Conservation (phyloP, 2,797 vertebrate genomes). For the Pangasius mekongensis region DNA sequence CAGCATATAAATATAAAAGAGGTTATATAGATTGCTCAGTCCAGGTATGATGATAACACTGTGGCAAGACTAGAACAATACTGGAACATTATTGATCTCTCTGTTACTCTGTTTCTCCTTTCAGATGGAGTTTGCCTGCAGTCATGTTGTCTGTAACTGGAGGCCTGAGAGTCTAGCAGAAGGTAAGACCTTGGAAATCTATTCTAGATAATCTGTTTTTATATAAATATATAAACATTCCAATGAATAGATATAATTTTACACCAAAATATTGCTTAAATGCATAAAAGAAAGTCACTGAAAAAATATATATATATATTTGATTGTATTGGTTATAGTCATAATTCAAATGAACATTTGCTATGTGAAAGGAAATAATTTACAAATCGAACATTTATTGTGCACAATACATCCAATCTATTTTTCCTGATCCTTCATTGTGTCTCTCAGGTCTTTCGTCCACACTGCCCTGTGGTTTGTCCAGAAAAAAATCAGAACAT, state of each 20-base stretch:
- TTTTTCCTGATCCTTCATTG: neutral
- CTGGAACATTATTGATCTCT: neutral
- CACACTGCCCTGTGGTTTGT: conserved; percentile 42
- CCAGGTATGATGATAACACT: neutral
- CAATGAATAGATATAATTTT: neutral
- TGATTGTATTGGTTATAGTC: neutral
- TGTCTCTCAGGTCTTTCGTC: conserved; percentile 37
- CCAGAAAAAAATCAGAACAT: conserved; percentile 58
- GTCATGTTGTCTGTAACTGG: conserved; percentile 78
- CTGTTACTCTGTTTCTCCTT: neutral
- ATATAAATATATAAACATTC: too few species aligned
- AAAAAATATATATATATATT: neutral
- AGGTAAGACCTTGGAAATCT: conserved; percentile 54
- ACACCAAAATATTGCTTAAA: neutral
- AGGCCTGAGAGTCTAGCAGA: conserved; percentile 53
- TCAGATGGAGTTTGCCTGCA: conserved; percentile 79
- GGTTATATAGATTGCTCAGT: neutral
- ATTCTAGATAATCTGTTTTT: neutral
- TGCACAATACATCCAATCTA: neutral
- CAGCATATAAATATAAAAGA: neutral
- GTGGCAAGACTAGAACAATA: neutral
- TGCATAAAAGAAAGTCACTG: neutral
- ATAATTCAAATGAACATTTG: conserved; percentile 4
- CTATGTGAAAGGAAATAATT: neutral
- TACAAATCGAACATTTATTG: neutral